Conservation (phyloP, 2,113 vertebrate genomes). For the Coryphaenoides rupestris region DNA sequence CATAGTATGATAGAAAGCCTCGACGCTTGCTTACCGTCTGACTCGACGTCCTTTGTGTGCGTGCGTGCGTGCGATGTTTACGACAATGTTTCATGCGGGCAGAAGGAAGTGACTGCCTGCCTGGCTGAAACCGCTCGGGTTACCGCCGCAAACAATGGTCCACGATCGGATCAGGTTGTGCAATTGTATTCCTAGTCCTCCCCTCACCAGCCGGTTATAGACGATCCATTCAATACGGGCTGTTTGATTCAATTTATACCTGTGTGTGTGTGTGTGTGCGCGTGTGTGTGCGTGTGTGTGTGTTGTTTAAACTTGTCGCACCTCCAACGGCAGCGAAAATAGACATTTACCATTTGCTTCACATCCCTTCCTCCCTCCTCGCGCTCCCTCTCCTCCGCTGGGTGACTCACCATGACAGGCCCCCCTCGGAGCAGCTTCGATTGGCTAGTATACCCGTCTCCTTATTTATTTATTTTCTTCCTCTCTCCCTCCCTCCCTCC, state of each 20-base stretch:
- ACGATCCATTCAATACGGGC: conserved; percentile 17
- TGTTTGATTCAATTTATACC: conserved; percentile 18
- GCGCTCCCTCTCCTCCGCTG: conserved; percentile 13
- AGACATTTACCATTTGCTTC: conserved; percentile 21
- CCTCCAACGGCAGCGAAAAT: conserved; percentile 13
- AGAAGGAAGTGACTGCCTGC: conserved; percentile 29
- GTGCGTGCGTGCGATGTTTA: conserved; percentile 2
- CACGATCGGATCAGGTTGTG: conserved; percentile 31
- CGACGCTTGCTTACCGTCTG: background rate
- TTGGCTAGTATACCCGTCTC: no score
- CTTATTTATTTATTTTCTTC: no score
- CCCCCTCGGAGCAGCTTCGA: conserved; percentile 32
- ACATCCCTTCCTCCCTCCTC: conserved; percentile 18
- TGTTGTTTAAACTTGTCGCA: background rate
- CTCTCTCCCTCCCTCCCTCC: conserved; percentile 8
- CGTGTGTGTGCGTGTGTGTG: background rate
- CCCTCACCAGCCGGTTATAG: conserved; percentile 18
- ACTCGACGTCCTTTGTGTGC: background rate
- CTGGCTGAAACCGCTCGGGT: conserved; percentile 9
- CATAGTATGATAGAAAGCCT: background rate
- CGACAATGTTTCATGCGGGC: conserved; percentile 3
- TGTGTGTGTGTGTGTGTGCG: conserved; percentile 14
- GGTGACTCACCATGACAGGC: conserved; percentile 34
- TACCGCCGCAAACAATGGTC: conserved; percentile 12
- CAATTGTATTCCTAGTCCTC: conserved; percentile 28